These are phyloP conservation scores for Drosophila incognita DNA, from an alignment of 2,888 invertebrate genomes.

Conservation along the genomic window DNA sequence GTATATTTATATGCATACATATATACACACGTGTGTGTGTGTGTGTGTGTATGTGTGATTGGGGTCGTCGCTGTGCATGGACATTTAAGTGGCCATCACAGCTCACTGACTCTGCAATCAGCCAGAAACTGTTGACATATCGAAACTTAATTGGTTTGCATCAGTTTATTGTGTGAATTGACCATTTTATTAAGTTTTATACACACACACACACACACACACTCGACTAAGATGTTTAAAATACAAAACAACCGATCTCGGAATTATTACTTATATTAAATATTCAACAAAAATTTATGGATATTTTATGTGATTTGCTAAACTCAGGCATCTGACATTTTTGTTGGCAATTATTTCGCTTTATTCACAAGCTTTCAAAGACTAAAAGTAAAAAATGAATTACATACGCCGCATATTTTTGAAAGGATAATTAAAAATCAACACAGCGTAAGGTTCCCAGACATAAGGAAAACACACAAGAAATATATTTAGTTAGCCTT, in stretches of 20 bases:
- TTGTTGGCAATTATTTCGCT: neutral
- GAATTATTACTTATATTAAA: neutral
- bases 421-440: neutral
- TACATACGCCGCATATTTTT: neutral
- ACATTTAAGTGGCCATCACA: constrained; percentile 13
- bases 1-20: neutral
- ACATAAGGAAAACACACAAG: neutral
- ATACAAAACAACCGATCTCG: neutral
- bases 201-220: neutral
- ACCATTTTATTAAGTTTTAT: neutral
- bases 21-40: neutral
- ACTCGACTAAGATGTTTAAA: neutral
- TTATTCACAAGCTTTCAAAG: neutral
- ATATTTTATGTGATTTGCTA: neutral
- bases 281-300: neutral
- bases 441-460: neutral
- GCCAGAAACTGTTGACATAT: constrained; percentile 39
- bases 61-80: neutral
- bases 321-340: neutral
- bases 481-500: neutral
- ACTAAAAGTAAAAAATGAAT: neutral
- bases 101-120: constrained; percentile 39
- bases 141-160: constrained; percentile 39
- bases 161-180: neutral
- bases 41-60: neutral